Base-by-base conservation (phyloP, 2,113 vertebrate species). In the Theropithecus gelada region DNA sequence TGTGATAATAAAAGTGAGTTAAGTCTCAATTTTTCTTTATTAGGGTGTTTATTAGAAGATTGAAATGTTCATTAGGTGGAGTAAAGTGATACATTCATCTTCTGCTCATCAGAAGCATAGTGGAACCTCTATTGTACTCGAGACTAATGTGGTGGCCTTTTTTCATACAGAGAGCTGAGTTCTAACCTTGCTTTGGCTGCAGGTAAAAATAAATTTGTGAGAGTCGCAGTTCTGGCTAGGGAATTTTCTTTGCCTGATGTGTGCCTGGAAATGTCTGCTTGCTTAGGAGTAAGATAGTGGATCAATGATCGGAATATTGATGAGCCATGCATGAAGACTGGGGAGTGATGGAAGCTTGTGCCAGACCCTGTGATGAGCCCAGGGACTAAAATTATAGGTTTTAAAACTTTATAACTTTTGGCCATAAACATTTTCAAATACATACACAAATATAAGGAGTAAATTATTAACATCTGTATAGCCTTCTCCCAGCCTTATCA, bases 1-100 rank as follows among this genome's bases (percentile, higher is more conserved):
- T 97, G 97, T 22, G 89, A 98, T 98, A 98, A 98, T 99, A 99
- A 98, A 99, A 98, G 97, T 98, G 98, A 99, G 97, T 98, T 98
- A 98, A 98, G 90, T 95, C 96, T 98, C 97, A 96, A 98, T 98
- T 98, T 98, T 98, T 95, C 97, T 98, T 98, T 98, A 98, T 99
- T 98, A 98, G 2, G 35, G 96, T 98, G 98, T 98, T 98, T 99
- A 98, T 98, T 98, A 98, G 98, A 92, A 98, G 98, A 98, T 98
- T 97, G 90, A 98, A 97, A 97, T 94, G 98, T 97, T 99, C 97
- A 80, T 98, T 98, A 97, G 96, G 97, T 97, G 93, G 86, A 97
- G 90, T 94, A 97, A 97, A 98, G 90, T 5, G 48, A 94, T 55
- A 43, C 88, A 97, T 97, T 85, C 90, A 68, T 97, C 95, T 94